A percentile compares a stretch with the other conserved stretches of the same genome.
These are phyloP conservation scores for Brachionus koreanus DNA, from an alignment of 1,140 invertebrate genomes.

Conservation along the genomic window DNA sequence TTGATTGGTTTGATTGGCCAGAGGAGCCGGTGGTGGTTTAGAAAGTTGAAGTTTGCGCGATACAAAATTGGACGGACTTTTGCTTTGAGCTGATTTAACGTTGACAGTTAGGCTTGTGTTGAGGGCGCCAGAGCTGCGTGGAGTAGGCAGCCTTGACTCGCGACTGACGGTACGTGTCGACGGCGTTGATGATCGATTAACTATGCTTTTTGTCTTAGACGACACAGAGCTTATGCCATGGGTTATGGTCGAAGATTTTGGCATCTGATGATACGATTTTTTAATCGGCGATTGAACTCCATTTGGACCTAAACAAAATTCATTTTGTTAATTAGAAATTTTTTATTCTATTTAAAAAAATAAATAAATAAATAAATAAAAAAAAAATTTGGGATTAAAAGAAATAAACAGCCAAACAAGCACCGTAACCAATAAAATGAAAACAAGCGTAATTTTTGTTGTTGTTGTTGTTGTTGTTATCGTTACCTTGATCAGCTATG, in stretches of 20 bases:
- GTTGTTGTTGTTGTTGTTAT: background rate
- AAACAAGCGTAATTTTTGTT: background rate
- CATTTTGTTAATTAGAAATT: no score
- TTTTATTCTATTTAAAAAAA: background rate
- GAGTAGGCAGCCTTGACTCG: background rate
- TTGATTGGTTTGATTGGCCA: background rate
- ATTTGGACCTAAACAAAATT: background rate
- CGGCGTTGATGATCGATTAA: background rate
- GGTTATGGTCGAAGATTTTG: slow-evolving; percentile 2
- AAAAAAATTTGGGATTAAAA: background rate
- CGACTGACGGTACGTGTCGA: background rate
- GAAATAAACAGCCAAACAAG: background rate
- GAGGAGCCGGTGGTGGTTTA: slow-evolving; percentile 20
- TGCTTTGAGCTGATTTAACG: slow-evolving; percentile 20
- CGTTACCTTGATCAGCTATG: background rate
- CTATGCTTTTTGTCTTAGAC: background rate
- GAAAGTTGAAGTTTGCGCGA: background rate
- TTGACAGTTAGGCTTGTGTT: background rate
- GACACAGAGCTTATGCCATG: background rate
- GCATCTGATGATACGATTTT: background rate
- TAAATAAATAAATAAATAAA: no score
- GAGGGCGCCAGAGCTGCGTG: background rate
- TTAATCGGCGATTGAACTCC: background rate
- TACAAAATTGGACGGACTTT: background rate
- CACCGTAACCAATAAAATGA: background rate